A percentile compares a stretch with the other conserved stretches of the same genome.
These are phyloP conservation scores for Druon quercuslanigerum DNA, from an alignment of 1,140 invertebrate species.

Conservation along the genomic window DNA sequence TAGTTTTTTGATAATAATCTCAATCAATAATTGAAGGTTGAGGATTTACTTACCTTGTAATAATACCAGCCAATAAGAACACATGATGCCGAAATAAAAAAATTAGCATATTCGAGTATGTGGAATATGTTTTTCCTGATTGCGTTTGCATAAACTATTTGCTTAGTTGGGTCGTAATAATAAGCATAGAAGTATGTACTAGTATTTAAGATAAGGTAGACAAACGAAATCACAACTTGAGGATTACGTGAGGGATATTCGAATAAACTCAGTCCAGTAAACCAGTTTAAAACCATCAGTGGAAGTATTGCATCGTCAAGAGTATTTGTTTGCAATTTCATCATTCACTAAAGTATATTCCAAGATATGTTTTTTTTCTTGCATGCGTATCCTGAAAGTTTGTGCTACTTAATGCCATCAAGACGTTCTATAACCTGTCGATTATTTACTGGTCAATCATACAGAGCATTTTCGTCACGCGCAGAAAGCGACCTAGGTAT, in stretches of 20 bases:
- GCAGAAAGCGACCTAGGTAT: too few relatives aligned
- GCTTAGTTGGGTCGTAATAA: neutral
- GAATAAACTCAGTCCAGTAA: neutral
- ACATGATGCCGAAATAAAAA: neutral
- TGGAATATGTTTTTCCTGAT: neutral
- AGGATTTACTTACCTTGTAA: slow-evolving; percentile 4
- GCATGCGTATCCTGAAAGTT: too few relatives aligned
- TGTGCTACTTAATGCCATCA: too few relatives aligned
- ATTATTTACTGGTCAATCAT: too few relatives aligned
- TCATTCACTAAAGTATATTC: too few relatives aligned
- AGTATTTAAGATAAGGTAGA: neutral
- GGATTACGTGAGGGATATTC: neutral
- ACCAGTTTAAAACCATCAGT: neutral
- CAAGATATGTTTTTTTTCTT: too few relatives aligned
- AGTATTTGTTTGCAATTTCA: too few relatives aligned
- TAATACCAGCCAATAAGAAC: slow-evolving; percentile 12
- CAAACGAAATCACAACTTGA: neutral
- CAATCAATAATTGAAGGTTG: neutral
- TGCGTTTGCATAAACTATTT: neutral
- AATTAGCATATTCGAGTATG: neutral
- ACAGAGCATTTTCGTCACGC: too few relatives aligned
- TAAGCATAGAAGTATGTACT: neutral
- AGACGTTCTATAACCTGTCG: too few relatives aligned
- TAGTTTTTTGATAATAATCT: neutral
- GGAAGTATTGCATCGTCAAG: neutral